Evolutionary conservation across 2,888 invertebrate species (phyloP), one percentile per base, ranked within the genome.

Genomic region (Metalampra italica): DNA sequence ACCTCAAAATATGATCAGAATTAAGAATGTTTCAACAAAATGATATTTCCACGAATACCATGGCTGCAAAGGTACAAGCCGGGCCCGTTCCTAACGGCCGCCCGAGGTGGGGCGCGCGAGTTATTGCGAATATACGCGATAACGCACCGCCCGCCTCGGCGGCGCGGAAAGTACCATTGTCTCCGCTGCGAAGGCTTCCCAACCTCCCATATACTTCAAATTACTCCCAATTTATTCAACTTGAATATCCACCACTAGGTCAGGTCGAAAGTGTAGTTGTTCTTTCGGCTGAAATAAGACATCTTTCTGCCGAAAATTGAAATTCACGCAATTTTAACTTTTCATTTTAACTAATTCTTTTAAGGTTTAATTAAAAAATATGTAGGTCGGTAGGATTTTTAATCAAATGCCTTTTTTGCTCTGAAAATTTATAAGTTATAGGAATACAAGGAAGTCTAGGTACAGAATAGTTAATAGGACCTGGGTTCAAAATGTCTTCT

Each of bases 51-150:
- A 53, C 22, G 5, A 22, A 22, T 22, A 22, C 22, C n/a, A n/a
- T n/a, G n/a, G 62, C 64, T 53, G 59, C 56, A 60, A 61, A 53
- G 57, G 60, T 56, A 53, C 60, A 61, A 61, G 61, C 66, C 63
- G 71, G 60, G 57, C 49, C 56, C 60, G 61, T 69, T 63, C 71
- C 69, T 70, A 68, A 67, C 62, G 61, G 61, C 55, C 51, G 52
- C 53, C 62, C 51, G 60, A 64, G 64, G 65, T 59, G 62, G 72
- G 64, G 66, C 62, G 57, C 59, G 57, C 59, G 74, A 79, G 75
- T 81, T 77, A 82, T 81, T 72, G 69, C 69, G 69, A 75, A 78
- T 80, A 72, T 78, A 77, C 70, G 69, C 66, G 74, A 77, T 45
- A 22, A 22, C 22, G 22, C 22, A 22, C 22, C 22, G 22, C 22